These are phyloP conservation scores for Drosophila eugracilis DNA, from an alignment of 1,140 invertebrate species.

Conservation along the genomic window DNA sequence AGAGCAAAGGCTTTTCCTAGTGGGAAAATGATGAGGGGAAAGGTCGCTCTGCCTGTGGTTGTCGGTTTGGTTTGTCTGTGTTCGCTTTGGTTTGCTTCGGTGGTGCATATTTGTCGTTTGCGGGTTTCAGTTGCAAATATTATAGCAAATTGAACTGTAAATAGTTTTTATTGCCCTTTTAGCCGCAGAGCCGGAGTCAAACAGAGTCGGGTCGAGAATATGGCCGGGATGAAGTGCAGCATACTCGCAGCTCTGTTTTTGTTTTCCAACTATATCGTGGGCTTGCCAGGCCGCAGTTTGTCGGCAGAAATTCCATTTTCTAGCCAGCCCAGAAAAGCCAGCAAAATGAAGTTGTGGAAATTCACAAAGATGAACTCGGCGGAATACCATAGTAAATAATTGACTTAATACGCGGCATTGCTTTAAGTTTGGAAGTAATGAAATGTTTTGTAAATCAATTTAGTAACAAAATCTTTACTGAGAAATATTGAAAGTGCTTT, in stretches of 20 bases:
- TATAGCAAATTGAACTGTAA: conserved; percentile 83
- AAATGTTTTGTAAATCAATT: too few relatives aligned
- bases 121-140: conserved; percentile 73
- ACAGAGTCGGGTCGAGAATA: conserved; percentile 28
- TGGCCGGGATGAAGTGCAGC: conserved; percentile 30
- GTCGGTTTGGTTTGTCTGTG: conserved; percentile 19
- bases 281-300: conserved; percentile 5
- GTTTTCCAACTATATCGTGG: conserved; percentile 30
- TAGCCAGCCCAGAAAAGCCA: conserved; percentile 6
- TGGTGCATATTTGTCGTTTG: conserved; percentile 79
- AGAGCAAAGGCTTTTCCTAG: conserved; percentile 23
- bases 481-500: too few relatives aligned
- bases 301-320: conserved; percentile 17
- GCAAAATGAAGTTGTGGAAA: conserved; percentile 70
- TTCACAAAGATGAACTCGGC: conserved; percentile 54
- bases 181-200: conserved; percentile 40
- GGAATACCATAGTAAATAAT: conserved; percentile 36
- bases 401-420: not conserved
- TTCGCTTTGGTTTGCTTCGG: conserved; percentile 26
- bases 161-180: conserved; percentile 77
- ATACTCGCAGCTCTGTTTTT: conserved; percentile 65
- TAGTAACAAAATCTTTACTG: too few relatives aligned
- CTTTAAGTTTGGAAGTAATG: too few relatives aligned
- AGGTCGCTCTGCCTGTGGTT: conserved; percentile 54
- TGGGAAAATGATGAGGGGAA: not conserved